A percentile compares a stretch with the other conserved stretches of the same genome.
These are phyloP conservation scores for Linepithema humile DNA, from an alignment of 1,140 invertebrate genomes.

Conservation along the genomic window DNA sequence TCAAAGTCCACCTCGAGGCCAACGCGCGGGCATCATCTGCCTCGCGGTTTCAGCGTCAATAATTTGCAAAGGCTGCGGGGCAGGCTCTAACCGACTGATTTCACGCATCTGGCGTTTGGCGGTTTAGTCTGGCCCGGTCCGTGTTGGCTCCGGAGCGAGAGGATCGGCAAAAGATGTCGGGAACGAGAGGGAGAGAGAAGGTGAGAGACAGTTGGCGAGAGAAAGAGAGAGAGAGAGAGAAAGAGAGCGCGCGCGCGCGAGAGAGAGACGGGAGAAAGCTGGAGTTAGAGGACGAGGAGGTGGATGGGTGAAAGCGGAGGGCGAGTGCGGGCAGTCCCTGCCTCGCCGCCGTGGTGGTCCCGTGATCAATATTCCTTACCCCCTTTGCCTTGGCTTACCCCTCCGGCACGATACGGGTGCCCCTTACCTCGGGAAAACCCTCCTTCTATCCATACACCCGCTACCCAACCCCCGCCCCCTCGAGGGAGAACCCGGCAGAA, in stretches of 20 bases:
- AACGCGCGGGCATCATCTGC: constrained; percentile 66
- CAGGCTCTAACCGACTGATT: constrained; percentile 81
- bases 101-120: constrained; percentile 83
- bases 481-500: constrained; percentile 75
- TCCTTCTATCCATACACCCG: constrained; percentile 66
- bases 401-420: constrained; percentile 75
- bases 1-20: constrained; percentile 29
- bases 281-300: constrained; percentile 13
- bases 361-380: constrained; percentile 85
- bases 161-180: constrained; percentile 57
- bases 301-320: constrained; percentile 47
- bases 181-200: constrained; percentile 49
- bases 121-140: constrained; percentile 77
- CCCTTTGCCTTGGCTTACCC: constrained; percentile 83
- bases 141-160: constrained; percentile 38
- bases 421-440: constrained; percentile 73
- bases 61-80: constrained; percentile 77
- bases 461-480: constrained; percentile 57
- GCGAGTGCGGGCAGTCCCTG: constrained; percentile 76
- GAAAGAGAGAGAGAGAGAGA: constrained; percentile 40
- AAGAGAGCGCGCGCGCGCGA: constrained; percentile 32
- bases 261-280: constrained; percentile 35
- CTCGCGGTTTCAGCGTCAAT: constrained; percentile 78
- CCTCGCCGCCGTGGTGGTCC: constrained; percentile 76
- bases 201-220: constrained; percentile 20